phyloP scores from a whole-genome alignment of 2,888 invertebrate genomes.

The Ceriagrion tenellum region DNA sequence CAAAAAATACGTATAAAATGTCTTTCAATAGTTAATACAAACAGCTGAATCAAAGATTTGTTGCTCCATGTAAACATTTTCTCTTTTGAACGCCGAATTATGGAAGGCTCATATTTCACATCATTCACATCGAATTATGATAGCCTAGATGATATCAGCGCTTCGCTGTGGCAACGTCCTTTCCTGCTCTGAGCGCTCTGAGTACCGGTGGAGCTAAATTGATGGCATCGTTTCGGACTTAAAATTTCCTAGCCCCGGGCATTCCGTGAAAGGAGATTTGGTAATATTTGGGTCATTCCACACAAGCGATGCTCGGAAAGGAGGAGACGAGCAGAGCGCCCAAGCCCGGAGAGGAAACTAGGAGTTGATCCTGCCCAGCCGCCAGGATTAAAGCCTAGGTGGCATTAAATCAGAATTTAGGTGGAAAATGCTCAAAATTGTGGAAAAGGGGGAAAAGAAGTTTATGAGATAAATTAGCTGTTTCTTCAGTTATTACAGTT shows the following conservation, averaged over 20 bases:
- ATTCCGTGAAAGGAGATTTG: not conserved
- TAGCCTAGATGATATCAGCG: not conserved
- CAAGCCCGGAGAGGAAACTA: not conserved
- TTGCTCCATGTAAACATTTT: not conserved
- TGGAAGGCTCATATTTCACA: not conserved
- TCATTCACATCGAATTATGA: not conserved
- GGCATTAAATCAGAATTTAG: not conserved
- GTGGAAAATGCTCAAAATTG: not conserved
- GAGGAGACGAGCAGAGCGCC: not conserved
- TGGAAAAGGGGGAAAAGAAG: not conserved
- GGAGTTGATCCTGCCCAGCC: not conserved
- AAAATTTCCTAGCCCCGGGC: conserved; percentile 42
- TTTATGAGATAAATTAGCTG: not conserved
- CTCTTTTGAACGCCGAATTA: not conserved
- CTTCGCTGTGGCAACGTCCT: not conserved
- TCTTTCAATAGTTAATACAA: not conserved
- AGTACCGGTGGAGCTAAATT: not conserved
- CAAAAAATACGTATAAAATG: not conserved
- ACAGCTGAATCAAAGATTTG: not conserved
- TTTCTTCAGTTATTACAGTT: too few relatives aligned
- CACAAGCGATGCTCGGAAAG: not conserved
- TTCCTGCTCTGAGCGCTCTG: not conserved
- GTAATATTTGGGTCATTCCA: not conserved
- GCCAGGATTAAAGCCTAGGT: not conserved
- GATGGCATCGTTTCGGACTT: conserved; percentile 33